These are phyloP conservation scores for Lasiurus cinereus DNA, from an alignment of 2,113 vertebrate species.

Conservation along the genomic window DNA sequence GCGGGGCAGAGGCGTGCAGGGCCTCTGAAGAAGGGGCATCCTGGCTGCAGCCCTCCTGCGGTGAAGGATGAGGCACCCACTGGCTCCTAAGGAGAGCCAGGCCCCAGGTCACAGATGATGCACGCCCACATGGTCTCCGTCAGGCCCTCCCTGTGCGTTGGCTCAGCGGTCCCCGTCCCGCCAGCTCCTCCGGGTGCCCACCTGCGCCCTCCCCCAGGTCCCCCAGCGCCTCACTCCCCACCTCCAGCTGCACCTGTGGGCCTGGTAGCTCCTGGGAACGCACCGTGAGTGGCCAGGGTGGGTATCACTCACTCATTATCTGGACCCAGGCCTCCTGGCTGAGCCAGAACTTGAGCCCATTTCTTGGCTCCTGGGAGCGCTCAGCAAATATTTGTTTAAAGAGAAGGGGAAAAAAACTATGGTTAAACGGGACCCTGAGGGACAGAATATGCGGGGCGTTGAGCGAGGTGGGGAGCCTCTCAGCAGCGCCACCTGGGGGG, in stretches of 20 bases:
- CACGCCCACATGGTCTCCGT: too few relatives aligned
- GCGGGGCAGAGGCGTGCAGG: accelerated
- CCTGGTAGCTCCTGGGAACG: not conserved
- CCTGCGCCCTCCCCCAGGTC: not conserved
- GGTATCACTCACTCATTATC: accelerated
- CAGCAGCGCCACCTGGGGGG: not conserved
- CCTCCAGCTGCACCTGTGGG: too few relatives aligned
- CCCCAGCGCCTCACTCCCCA: not conserved
- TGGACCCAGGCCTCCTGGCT: too few relatives aligned
- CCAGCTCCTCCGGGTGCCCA: accelerated
- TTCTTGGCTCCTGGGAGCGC: not conserved
- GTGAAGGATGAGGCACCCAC: too few relatives aligned
- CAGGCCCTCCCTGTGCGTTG: too few relatives aligned
- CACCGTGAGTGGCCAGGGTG: accelerated
- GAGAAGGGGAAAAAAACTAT: too few relatives aligned
- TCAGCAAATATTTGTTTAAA: not conserved
- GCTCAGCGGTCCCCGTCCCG: too few relatives aligned
- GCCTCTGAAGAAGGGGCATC: not conserved
- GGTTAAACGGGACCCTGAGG: too few relatives aligned
- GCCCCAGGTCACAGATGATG: too few relatives aligned
- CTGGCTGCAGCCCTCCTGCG: not conserved
- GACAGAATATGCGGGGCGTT: too few relatives aligned
- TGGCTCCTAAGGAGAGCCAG: not conserved
- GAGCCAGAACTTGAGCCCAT: not conserved
- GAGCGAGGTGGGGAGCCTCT: accelerated